Evolutionary conservation across 1,140 invertebrate species (phyloP).

Genomic region (Hormaphis cornu): DNA sequence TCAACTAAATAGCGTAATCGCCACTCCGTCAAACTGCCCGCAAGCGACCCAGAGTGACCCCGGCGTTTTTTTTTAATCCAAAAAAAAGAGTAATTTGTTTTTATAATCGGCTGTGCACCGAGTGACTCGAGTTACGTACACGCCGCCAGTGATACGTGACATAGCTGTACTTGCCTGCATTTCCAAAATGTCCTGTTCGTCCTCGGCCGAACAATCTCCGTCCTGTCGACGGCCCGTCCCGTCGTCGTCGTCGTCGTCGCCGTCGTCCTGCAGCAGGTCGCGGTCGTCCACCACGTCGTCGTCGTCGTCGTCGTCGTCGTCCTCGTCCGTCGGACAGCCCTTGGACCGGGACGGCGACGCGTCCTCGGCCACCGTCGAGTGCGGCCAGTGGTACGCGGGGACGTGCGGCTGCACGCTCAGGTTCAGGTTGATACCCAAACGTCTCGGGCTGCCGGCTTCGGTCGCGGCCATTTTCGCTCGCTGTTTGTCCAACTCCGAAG

Average conservation of each 20-base stretch:
- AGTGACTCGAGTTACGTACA: too few relatives aligned
- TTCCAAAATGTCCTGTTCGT: constrained; percentile 17
- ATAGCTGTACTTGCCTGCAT: constrained; percentile 30
- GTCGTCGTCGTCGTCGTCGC: neutral
- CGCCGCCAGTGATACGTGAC: too few relatives aligned
- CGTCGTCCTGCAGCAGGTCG: neutral
- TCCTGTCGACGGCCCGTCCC: neutral
- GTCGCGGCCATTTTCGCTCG: constrained; percentile 19
- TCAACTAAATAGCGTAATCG: too few relatives aligned
- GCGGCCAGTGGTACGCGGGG: constrained; percentile 2
- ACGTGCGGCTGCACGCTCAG: constrained; percentile 9
- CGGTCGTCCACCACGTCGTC: neutral
- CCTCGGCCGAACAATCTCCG: constrained; percentile 10
- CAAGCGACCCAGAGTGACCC: too few relatives aligned
- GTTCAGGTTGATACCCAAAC: constrained; percentile 4
- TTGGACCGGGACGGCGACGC: neutral
- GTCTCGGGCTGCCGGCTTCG: constrained; percentile 9
- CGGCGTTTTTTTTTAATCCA: too few relatives aligned
- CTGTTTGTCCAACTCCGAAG: constrained; percentile 8
- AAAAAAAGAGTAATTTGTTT: too few relatives aligned
- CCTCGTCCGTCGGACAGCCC: neutral
- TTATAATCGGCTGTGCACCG: too few relatives aligned
- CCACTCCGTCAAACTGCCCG: too few relatives aligned
- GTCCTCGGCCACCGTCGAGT: constrained; percentile 8
- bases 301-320: neutral